Conservation (phyloP, 1,140 invertebrate genomes). For the Phenacoccus solenopsis region DNA sequence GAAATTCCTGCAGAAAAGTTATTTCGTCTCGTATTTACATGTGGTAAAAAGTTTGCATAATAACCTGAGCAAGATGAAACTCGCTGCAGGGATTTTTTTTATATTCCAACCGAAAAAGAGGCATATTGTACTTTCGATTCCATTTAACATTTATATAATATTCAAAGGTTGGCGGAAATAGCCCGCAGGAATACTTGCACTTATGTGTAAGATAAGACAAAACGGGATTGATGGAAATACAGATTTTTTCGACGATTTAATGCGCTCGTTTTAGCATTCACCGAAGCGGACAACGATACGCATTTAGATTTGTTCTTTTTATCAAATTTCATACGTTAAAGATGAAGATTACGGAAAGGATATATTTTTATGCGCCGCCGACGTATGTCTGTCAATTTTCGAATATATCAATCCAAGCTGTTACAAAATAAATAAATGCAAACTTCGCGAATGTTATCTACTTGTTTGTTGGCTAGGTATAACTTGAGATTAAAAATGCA, state of each 20-base stretch:
- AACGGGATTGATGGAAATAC: not conserved
- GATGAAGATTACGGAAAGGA: not conserved
- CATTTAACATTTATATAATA: slow-evolving; percentile 4
- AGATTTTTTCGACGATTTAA: not conserved
- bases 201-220: not conserved
- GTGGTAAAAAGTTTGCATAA: not conserved
- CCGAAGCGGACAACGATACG: not conserved
- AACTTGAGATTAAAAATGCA: too few species aligned
- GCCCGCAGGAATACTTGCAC: not conserved
- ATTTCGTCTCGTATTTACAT: not conserved
- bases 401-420: too few species aligned
- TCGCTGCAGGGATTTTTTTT: not conserved
- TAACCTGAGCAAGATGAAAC: not conserved
- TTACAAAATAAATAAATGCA: too few species aligned
- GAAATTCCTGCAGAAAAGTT: not conserved
- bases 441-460: too few species aligned
- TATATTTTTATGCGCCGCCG: not conserved
- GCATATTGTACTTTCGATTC: slow-evolving; percentile 1
- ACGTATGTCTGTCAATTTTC: not conserved
- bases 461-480: too few species aligned
- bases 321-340: not conserved
- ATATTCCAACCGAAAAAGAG: not conserved
- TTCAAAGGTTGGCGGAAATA: not conserved
- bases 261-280: slow-evolving; percentile 1
- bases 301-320: not conserved